These are phyloP conservation scores for Brachypodius melanocephalos DNA, from an alignment of 2,113 vertebrate species.

Conservation along the genomic window DNA sequence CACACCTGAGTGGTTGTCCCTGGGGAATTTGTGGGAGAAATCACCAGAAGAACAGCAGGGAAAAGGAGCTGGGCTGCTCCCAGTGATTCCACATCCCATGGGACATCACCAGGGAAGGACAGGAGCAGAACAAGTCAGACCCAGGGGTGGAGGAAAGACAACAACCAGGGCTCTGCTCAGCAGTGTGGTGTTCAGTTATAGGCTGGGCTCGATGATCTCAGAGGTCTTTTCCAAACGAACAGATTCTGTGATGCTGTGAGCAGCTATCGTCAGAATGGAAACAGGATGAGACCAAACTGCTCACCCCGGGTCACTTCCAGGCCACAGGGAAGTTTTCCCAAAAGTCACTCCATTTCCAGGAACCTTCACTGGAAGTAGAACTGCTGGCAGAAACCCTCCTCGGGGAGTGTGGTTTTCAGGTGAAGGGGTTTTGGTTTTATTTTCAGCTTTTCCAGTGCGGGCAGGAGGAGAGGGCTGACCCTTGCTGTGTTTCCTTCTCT, in stretches of 20 bases:
- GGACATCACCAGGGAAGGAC: not conserved
- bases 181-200: rapidly evolving
- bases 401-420: not conserved
- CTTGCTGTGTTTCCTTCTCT: not conserved
- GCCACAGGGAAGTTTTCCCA: not conserved
- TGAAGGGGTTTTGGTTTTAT: not conserved
- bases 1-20: rapidly evolving
- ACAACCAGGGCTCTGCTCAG: not conserved
- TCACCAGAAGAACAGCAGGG: not conserved
- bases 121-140: not conserved
- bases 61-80: not conserved
- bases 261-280: not conserved
- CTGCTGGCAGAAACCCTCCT: not conserved
- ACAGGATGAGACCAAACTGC: not conserved
- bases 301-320: not conserved
- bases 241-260: not conserved
- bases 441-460: not conserved
- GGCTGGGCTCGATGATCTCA: not conserved
- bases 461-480: not conserved
- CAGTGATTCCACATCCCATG: rapidly evolving
- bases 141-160: not conserved
- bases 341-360: not conserved
- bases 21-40: rapidly evolving
- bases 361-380: not conserved
- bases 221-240: not conserved